These are phyloP conservation scores for Grammomys dolichurus DNA, from an alignment of 2,113 vertebrate genomes.

Conservation along the genomic window DNA sequence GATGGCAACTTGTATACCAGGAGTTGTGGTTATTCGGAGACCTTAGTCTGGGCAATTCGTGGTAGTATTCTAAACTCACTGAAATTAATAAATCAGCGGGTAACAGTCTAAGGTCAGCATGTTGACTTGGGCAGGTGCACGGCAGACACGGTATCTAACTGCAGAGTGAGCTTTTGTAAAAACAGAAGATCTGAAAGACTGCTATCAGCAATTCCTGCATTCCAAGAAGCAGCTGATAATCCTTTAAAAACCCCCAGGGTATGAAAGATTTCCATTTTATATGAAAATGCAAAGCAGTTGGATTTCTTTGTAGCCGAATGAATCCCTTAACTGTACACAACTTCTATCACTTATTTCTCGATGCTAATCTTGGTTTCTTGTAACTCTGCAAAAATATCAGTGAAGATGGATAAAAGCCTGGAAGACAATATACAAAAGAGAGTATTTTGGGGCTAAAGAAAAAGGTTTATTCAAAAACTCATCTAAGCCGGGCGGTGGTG, in stretches of 20 bases:
- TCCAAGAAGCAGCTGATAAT: conserved; percentile 51
- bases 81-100: neutral
- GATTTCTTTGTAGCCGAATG: conserved; percentile 42
- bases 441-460: neutral
- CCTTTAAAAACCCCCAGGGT: conserved; percentile 36
- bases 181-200: neutral
- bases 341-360: conserved; percentile 23
- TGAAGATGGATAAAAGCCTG: neutral
- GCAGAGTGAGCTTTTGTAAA: neutral
- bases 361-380: conserved; percentile 43
- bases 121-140: neutral
- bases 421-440: neutral
- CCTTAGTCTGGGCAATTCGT: neutral
- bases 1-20: neutral
- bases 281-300: conserved; percentile 51
- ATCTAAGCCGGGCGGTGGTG: neutral
- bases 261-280: conserved; percentile 18
- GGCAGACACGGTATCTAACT: neutral
- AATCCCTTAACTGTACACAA: neutral
- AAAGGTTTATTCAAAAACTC: neutral
- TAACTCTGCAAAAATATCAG: conserved; percentile 17
- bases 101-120: neutral
- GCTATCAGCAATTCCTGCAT: conserved; percentile 1
- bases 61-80: neutral
- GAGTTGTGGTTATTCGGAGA: neutral